Conservation (phyloP, 1,140 invertebrate genomes). For the Conus ventricosus region DNA sequence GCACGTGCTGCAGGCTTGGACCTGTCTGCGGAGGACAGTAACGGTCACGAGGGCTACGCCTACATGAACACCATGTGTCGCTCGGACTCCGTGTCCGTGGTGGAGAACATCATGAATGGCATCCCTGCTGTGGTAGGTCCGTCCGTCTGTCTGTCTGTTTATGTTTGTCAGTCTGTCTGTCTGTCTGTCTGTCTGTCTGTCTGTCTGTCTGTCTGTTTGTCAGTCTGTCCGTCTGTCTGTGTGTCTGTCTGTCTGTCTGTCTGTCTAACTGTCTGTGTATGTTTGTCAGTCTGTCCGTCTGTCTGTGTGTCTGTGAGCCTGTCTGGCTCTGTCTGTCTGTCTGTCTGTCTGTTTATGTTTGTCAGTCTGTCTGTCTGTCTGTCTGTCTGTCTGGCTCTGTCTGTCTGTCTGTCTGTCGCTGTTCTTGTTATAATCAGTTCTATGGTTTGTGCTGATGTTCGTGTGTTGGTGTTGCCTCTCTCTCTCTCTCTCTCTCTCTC, state of each 20-base stretch:
- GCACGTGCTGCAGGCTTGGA: background rate
- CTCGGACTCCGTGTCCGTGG: background rate
- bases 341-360: background rate
- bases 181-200: background rate
- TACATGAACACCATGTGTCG: constrained; percentile 16
- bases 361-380: background rate
- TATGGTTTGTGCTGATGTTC: no score
- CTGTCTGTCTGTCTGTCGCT: background rate
- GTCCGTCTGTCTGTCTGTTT: background rate
- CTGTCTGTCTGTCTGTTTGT: background rate
- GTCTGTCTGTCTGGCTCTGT: background rate
- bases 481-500: no score
- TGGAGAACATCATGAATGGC: constrained; percentile 29
- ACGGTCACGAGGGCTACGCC: constrained; percentile 12
- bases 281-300: background rate
- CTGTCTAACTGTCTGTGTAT: background rate
- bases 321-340: background rate
- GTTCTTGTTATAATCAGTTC: no score
- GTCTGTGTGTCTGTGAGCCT: background rate
- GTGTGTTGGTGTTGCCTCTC: no score
- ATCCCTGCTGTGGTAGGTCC: background rate
- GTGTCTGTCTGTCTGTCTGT: constrained; percentile 12
- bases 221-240: background rate
- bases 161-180: background rate
- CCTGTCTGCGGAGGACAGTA: background rate